Percentiles rank a stretch among this genome's conserved stretches.
Evolutionary conservation across 1,140 invertebrate genomes (phyloP).

Genomic region (Nomia melanderi): DNA sequence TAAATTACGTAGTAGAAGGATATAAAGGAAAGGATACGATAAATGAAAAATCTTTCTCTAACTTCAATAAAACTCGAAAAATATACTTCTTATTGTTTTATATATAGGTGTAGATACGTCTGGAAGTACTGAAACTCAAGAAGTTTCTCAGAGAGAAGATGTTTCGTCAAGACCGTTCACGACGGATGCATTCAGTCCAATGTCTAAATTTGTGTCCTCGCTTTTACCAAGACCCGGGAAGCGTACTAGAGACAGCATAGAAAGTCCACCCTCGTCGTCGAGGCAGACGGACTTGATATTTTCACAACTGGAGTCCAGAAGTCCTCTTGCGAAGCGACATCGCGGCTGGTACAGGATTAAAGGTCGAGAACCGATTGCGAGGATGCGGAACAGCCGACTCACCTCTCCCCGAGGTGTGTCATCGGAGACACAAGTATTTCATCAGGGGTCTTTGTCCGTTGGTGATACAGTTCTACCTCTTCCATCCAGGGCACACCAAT

Average conservation of each 20-base stretch:
- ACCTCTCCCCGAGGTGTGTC: conserved; percentile 48
- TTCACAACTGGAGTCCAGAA: background rate
- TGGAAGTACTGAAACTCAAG: background rate
- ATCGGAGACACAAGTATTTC: conserved; percentile 55
- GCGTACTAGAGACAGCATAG: conserved; percentile 38
- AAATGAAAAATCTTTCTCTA: no score
- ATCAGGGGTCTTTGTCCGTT: conserved; percentile 56
- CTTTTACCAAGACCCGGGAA: conserved; percentile 22
- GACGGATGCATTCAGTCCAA: background rate
- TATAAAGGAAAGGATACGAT: no score
- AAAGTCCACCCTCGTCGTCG: background rate
- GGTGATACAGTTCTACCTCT: conserved; percentile 58
- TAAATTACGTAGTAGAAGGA: no score
- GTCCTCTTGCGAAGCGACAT: conserved; percentile 48
- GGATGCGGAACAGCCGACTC: conserved; percentile 33
- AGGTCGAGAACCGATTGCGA: conserved; percentile 39
- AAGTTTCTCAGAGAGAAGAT: background rate
- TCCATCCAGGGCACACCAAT: conserved; percentile 57
- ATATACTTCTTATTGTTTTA: background rate
- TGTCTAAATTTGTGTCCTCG: background rate
- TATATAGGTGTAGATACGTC: background rate
- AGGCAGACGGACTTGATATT: background rate
- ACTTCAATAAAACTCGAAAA: no score
- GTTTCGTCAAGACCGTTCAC: background rate
- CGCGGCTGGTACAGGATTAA: conserved; percentile 50